These are phyloP conservation scores for Meriones psammophilus DNA, from an alignment of 2,797 vertebrate species.

Conservation along the genomic window DNA sequence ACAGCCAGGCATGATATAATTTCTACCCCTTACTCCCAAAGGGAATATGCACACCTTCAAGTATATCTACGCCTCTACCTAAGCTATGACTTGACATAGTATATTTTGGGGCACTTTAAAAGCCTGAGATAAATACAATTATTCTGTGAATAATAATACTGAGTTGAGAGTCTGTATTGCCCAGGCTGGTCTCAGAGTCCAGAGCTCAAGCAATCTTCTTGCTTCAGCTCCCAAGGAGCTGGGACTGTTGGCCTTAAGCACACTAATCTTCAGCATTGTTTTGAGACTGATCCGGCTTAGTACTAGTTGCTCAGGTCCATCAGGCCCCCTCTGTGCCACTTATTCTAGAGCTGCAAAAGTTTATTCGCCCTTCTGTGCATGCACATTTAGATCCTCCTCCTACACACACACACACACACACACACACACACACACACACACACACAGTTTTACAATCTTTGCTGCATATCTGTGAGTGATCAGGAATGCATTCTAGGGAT, in stretches of 20 bases:
- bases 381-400: background rate
- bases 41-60: background rate
- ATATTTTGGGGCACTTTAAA: background rate
- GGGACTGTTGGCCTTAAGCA: no score
- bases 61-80: background rate
- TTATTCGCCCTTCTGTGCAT: background rate
- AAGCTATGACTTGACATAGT: background rate
- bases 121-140: background rate
- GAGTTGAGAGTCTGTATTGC: background rate
- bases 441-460: background rate
- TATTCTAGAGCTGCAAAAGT: background rate
- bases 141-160: background rate
- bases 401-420: accelerated
- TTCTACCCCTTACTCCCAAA: background rate
- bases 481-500: background rate
- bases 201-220: background rate
- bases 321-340: background rate
- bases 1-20: background rate
- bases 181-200: background rate
- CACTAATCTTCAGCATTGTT: background rate
- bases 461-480: background rate
- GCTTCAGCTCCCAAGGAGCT: background rate
- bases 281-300: background rate
- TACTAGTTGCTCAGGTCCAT: background rate
- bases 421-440: accelerated